Conservation (phyloP, 2,888 invertebrate genomes). For the Cantharis nigra region DNA sequence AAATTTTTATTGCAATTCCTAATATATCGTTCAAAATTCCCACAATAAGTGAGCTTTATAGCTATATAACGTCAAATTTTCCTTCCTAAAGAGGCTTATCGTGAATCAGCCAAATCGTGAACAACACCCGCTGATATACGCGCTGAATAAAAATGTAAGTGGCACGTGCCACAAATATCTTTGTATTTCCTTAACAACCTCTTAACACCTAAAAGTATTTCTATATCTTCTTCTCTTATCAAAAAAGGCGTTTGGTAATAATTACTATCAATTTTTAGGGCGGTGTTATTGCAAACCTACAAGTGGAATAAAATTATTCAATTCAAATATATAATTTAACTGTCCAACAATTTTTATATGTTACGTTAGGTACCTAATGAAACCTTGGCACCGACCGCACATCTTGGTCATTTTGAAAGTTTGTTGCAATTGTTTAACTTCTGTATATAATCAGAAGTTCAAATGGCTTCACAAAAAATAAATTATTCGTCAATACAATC, state of each 20-base stretch:
- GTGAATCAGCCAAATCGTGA: slow-evolving; percentile 30
- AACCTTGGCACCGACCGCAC: neutral
- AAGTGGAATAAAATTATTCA: too few relatives aligned
- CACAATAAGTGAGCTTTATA: neutral
- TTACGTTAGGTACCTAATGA: neutral
- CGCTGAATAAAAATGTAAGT: slow-evolving; percentile 24
- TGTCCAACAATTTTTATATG: too few relatives aligned
- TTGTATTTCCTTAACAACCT: neutral
- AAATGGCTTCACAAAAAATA: neutral
- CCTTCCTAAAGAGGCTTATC: slow-evolving; percentile 37
- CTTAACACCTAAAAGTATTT: neutral
- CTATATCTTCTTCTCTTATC: neutral
- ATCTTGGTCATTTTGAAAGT: neutral
- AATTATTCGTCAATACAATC: neutral
- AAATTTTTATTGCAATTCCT: neutral
- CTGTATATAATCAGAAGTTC: neutral
- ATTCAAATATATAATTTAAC: too few relatives aligned
- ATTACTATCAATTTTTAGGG: too few relatives aligned
- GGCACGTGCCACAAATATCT: slow-evolving; percentile 24
- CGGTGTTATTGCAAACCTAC: too few relatives aligned
- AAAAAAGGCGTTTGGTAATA: neutral
- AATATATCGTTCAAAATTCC: neutral
- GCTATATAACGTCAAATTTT: slow-evolving; percentile 30
- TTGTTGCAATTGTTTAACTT: neutral
- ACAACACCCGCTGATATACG: slow-evolving; percentile 20